phyloP scores from a whole-genome alignment of 2,797 vertebrate genomes.

The Enteromius mattozi region DNA sequence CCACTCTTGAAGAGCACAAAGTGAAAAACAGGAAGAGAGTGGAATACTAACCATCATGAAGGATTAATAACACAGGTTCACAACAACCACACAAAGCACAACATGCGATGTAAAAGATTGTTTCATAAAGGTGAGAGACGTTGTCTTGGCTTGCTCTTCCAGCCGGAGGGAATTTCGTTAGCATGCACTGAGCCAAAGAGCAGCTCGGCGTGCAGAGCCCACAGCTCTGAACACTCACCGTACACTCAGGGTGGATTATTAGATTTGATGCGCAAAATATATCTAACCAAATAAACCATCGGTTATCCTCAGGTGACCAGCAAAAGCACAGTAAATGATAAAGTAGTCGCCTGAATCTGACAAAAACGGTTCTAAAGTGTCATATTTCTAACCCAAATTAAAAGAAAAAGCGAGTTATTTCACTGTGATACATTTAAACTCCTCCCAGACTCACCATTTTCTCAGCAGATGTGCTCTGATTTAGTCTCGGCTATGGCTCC shows the following conservation, averaged over 20 bases:
- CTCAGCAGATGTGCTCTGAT: slow-evolving; percentile 67
- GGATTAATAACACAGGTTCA: neutral
- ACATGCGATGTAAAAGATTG: neutral
- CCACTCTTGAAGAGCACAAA: neutral
- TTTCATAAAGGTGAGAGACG: slow-evolving; percentile 4
- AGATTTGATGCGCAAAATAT: neutral
- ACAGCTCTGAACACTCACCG: neutral
- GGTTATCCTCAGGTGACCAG: neutral
- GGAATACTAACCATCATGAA: neutral
- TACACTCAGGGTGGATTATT: neutral
- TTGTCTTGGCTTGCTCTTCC: neutral
- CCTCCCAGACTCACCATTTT: slow-evolving; percentile 76
- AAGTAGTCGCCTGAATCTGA: neutral
- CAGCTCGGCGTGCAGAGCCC: neutral
- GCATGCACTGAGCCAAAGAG: neutral
- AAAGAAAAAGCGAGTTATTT: neutral
- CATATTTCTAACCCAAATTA: neutral
- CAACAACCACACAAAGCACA: neutral
- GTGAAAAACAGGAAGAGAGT: slow-evolving; percentile 20
- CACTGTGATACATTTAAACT: slow-evolving; percentile 8
- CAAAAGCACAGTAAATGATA: neutral
- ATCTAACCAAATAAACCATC: neutral
- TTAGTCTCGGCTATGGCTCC: slow-evolving; percentile 62
- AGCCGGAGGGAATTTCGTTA: slow-evolving; percentile 6
- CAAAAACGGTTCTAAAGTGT: too few species aligned